These are phyloP conservation scores for Isaurus tuberculatus DNA, from an alignment of 92 coral and sea anemone species.

Conservation along the genomic window DNA sequence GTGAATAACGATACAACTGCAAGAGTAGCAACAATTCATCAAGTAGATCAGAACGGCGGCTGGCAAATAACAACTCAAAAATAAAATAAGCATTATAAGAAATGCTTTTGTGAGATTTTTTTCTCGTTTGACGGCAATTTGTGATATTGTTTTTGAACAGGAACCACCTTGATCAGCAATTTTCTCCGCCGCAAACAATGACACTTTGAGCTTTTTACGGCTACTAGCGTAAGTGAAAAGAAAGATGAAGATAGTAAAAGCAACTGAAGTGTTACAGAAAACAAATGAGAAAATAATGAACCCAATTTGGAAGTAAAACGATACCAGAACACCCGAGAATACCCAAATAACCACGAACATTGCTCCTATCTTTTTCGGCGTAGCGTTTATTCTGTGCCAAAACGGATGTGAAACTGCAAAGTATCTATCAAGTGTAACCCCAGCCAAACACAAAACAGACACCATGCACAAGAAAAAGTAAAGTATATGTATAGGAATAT, in stretches of 20 bases:
- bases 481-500: slow-evolving; percentile 2
- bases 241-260: slow-evolving; percentile 22
- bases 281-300: slow-evolving; percentile 32
- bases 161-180: neutral
- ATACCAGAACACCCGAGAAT: slow-evolving; percentile 3
- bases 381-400: slow-evolving; percentile 25
- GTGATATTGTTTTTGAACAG: neutral
- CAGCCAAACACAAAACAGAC: slow-evolving; percentile 35
- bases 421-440: slow-evolving; percentile 34
- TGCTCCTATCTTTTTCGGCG: slow-evolving; percentile 12
- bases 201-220: slow-evolving; percentile 16
- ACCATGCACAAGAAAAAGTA: slow-evolving; percentile 26
- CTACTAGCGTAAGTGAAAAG: slow-evolving; percentile 17
- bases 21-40: slow-evolving; percentile 28
- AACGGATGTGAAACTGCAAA: slow-evolving; percentile 32
- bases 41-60: slow-evolving; percentile 31
- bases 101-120: slow-evolving; percentile 18
- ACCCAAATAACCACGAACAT: slow-evolving; percentile 26
- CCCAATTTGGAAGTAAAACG: slow-evolving; percentile 21
- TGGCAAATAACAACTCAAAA: slow-evolving; percentile 17
- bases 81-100: slow-evolving; percentile 10
- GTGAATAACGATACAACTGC: slow-evolving; percentile 32
- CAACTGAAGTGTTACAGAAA: slow-evolving; percentile 31
- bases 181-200: neutral
- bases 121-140: slow-evolving; percentile 19